Evolutionary conservation across 2,888 invertebrate genomes (phyloP).

Genomic region (Pseudococcus jackbeardsleyi): DNA sequence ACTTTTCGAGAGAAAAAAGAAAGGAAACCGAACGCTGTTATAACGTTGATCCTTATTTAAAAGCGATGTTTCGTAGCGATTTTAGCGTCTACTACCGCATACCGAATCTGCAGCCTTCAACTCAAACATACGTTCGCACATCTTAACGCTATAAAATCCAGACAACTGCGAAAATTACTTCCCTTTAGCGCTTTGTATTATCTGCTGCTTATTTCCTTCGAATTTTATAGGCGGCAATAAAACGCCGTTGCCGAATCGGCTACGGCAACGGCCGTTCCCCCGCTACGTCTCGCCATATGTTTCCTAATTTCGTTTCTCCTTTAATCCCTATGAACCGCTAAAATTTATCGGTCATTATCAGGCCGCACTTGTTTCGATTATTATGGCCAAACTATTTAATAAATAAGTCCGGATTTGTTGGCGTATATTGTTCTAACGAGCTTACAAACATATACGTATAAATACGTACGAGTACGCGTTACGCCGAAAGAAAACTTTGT

Average conservation of each 20-base stretch:
- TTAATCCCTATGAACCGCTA: slow-evolving; percentile 49
- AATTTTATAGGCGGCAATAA: slow-evolving; percentile 57
- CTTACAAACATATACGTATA: not conserved
- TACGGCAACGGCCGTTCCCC: not conserved
- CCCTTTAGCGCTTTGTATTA: slow-evolving; percentile 39
- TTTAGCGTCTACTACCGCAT: slow-evolving; percentile 21
- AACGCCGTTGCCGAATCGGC: slow-evolving; percentile 35
- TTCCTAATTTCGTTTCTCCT: slow-evolving; percentile 51
- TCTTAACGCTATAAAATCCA: slow-evolving; percentile 54
- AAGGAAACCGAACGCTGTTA: slow-evolving; percentile 22
- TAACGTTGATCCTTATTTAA: slow-evolving; percentile 38
- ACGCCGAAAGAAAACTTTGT: slow-evolving; percentile 11
- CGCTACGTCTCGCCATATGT: not conserved
- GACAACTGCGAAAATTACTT: slow-evolving; percentile 58
- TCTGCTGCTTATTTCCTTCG: slow-evolving; percentile 46
- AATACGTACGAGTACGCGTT: not conserved
- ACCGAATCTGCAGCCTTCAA: slow-evolving; percentile 20
- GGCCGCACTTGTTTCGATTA: slow-evolving; percentile 51
- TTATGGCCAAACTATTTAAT: slow-evolving; percentile 51
- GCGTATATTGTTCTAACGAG: slow-evolving; percentile 41
- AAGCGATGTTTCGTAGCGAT: slow-evolving; percentile 39
- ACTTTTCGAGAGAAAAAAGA: not conserved
- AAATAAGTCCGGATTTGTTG: slow-evolving; percentile 49
- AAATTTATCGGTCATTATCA: slow-evolving; percentile 51
- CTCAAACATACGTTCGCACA: slow-evolving; percentile 54